Base-by-base conservation (phyloP, 2,113 vertebrate species). In the Megaleporinus macrocephalus region DNA sequence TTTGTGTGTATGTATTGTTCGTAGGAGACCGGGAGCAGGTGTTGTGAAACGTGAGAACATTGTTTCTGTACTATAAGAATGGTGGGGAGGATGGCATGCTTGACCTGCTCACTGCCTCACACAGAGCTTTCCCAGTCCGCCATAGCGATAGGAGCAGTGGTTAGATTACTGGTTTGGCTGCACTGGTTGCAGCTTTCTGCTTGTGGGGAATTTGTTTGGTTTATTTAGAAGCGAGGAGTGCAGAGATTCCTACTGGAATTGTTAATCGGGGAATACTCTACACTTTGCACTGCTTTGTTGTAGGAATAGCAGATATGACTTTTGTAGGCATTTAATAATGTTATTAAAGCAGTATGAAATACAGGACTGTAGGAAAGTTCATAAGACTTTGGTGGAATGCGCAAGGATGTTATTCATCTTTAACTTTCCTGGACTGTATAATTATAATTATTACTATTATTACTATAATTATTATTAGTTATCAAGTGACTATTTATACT, bases 231-330 rank as follows among this genome's bases (percentile, higher is more conserved):
- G 74, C 95, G 81, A 93, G 93, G 87, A 94, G 95, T 86, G 92
- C 94, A 22, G 89, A 95, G 80, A 91, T 96, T 87, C 95, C 95
- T 87, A 82, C 78, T 27, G 93, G 93, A 85, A 87, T 95, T 83
- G 87, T 84, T 57, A 89, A 90, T 82, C 87, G 92, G 7, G 11
- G 88, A 71, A 95, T 95, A 85, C 94, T 96, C 5, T 90, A 84
- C 44, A 76, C 89, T 51, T 20, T 55, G 2, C 53, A 55, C 18
- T 20, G 18, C 14, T 18, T 7, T 55, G 3, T 22, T 3, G 47
- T 49, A 49, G 47, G 47, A 49, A 49, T 49, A 14, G 47, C 9
- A 13, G 47, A 49, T 49, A 49, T 55, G 20, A 12, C 53, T 20
- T 55, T 55, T 55, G 53, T 49, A 49, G 12, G 47, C 47, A 13